Base-by-base conservation (phyloP, 2,797 vertebrate species). In the Ptychadena robeensis region DNA sequence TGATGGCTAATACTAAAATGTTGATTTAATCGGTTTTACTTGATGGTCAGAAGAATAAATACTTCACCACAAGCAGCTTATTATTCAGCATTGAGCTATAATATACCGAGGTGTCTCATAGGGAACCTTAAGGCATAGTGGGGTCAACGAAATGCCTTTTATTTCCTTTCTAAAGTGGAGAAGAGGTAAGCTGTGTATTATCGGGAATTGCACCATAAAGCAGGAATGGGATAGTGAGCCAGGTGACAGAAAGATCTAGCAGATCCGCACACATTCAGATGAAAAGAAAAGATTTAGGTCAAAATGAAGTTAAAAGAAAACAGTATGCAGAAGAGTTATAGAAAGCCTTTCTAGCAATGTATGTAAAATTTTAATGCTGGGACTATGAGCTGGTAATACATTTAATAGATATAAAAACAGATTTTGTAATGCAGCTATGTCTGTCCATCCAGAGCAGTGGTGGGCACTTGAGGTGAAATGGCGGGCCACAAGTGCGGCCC, bases 21-120 rank as follows among this genome's bases (percentile, higher is more conserved):
- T 75, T 81, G 70, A 81, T 73, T 72, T 74, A 75, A 82, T 68
- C 80, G 74, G 31, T 82, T 82, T 75, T 25, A 74, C 44, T 82
- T 75, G 40, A 74, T 81, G 71, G 61, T 3, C 35, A 28, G 44
- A 75, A 68, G 63, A 66, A 82, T 68, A 82, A 82, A 69, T 59
- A 66, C 44, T 38, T 68, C 31, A 57, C 27, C 18, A 74, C 25
- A n/a, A 74, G 53, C 72, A 61, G 35, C 28, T 72, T 73, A 69
- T 35, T 61, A 65, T 82, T 75, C 37, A 68, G 32, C 74, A 34
- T 61, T 82, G 48, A 57, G 30, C 80, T 69, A 57, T 74, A 32
- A 75, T 82, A 66, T 75, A 72, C 15, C n/a, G 32, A 38, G 61
- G 32, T 68, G 15, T 82, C 71, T 75, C 14, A 15, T 66, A 65